These are phyloP conservation scores for Steinernema feltiae DNA, from an alignment of 1,140 invertebrate genomes.

Conservation along the genomic window DNA sequence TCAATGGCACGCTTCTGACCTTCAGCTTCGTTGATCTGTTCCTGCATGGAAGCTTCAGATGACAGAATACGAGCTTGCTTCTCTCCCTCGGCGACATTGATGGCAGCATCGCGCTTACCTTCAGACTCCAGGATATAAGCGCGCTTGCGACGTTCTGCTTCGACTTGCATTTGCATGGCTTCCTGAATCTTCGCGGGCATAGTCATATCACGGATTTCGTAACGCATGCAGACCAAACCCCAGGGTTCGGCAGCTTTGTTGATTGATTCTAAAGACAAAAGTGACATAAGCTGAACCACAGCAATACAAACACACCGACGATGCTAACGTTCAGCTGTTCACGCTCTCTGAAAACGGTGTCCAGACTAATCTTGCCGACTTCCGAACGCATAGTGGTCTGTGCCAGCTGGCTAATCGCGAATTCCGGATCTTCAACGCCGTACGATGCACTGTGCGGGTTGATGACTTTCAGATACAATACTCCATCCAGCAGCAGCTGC, in stretches of 20 bases:
- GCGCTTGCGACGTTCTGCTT: conserved; percentile 90
- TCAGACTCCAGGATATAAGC: conserved; percentile 95
- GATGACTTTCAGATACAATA: conserved; percentile 85
- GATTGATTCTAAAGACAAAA: conserved; percentile 70
- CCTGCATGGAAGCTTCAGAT: conserved; percentile 73
- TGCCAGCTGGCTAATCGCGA: conserved; percentile 94
- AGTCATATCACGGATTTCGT: conserved; percentile 93
- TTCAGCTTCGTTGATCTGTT: conserved; percentile 77
- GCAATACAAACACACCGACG: conserved; percentile 64
- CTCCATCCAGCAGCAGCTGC: conserved; percentile 89
- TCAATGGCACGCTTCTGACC: conserved; percentile 81
- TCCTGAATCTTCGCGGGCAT: conserved; percentile 86
- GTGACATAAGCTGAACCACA: not conserved
- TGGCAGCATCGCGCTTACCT: conserved; percentile 75
- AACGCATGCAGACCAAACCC: conserved; percentile 92
- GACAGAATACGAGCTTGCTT: conserved; percentile 80
- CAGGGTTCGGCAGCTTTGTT: conserved; percentile 96
- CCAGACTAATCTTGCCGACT: conserved; percentile 92
- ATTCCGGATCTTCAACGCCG: conserved; percentile 97
- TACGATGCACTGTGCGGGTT: conserved; percentile 93
- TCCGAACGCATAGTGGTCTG: conserved; percentile 99
- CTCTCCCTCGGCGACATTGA: conserved; percentile 94
- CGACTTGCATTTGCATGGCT: conserved; percentile 99
- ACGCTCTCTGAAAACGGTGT: conserved; percentile 91
- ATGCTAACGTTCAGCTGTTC: conserved; percentile 91